Conservation (phyloP, 1,140 invertebrate species). For the Platyura marginata region DNA sequence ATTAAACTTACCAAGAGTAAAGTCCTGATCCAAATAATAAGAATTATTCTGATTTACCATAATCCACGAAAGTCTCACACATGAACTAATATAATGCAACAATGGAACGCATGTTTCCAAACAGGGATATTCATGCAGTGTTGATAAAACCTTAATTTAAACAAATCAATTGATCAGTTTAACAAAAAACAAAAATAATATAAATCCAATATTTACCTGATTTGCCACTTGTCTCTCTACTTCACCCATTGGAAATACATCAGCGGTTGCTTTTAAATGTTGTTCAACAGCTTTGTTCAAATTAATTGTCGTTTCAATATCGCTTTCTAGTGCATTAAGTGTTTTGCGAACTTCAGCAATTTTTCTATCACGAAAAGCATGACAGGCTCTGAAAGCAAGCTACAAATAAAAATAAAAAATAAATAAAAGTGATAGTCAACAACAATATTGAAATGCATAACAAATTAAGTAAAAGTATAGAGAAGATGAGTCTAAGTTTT, state of each 20-base stretch:
- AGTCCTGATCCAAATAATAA: too few relatives aligned
- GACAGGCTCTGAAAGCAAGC: slow-evolving; percentile 42
- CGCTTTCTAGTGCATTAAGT: slow-evolving; percentile 28
- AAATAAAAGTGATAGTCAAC: slow-evolving; percentile 70
- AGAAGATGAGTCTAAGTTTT: too few relatives aligned
- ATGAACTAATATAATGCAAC: too few relatives aligned
- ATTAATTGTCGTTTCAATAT: slow-evolving; percentile 17
- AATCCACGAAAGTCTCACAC: too few relatives aligned
- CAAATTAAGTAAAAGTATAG: too few relatives aligned
- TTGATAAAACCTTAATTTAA: too few relatives aligned
- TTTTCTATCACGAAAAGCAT: slow-evolving; percentile 36
- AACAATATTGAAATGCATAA: slow-evolving; percentile 86
- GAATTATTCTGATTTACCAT: too few relatives aligned
- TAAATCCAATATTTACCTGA: slow-evolving; percentile 29
- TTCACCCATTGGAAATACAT: slow-evolving; percentile 35
- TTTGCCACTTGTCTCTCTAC: slow-evolving; percentile 39
- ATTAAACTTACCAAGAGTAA: too few relatives aligned
- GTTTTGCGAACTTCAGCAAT: slow-evolving; percentile 31
- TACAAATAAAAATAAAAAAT: slow-evolving; percentile 12
- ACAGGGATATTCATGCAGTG: too few relatives aligned
- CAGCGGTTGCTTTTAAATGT: slow-evolving; percentile 29
- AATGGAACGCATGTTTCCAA: too few relatives aligned
- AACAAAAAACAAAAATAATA: too few relatives aligned
- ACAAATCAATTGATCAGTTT: too few relatives aligned
- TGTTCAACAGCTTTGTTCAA: slow-evolving; percentile 27